Percentiles rank a stretch among this genome's conserved stretches.
These are phyloP conservation scores for Lamprotornis superbus DNA, from an alignment of 2,113 vertebrate species.

Conservation along the genomic window DNA sequence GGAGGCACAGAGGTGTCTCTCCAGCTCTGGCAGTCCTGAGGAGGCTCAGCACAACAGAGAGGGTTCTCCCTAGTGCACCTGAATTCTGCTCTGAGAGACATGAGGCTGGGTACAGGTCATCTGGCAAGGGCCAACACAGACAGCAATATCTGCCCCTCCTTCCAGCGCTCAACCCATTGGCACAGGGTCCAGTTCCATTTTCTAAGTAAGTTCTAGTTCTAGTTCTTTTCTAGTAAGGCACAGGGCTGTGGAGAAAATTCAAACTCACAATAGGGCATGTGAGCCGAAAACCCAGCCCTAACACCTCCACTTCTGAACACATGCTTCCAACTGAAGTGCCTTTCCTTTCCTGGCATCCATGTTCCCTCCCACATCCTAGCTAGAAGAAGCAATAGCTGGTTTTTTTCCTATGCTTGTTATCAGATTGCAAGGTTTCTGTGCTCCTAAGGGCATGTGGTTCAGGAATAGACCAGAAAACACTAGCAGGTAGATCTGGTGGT, in stretches of 20 bases:
- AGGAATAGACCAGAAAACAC: neutral
- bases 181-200: neutral
- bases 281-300: neutral
- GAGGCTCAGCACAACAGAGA: neutral
- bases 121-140: neutral
- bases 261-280: neutral
- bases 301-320: neutral
- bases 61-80: neutral
- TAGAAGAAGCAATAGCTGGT: neutral
- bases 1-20: neutral
- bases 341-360: neutral
- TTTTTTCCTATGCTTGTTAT: neutral
- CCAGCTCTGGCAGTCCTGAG: neutral
- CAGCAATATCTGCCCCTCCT: neutral
- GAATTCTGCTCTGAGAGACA: neutral
- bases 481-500: neutral
- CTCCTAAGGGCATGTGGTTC: neutral
- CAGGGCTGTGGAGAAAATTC: neutral
- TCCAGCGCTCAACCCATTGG: neutral
- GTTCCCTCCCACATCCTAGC: neutral
- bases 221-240: neutral
- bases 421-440: neutral
- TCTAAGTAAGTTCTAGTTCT: neutral
- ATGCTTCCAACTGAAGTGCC: neutral
- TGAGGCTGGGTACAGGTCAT: accelerated